phyloP scores from a whole-genome alignment of 1,140 invertebrate species.

The Matsumurasca onukii region DNA sequence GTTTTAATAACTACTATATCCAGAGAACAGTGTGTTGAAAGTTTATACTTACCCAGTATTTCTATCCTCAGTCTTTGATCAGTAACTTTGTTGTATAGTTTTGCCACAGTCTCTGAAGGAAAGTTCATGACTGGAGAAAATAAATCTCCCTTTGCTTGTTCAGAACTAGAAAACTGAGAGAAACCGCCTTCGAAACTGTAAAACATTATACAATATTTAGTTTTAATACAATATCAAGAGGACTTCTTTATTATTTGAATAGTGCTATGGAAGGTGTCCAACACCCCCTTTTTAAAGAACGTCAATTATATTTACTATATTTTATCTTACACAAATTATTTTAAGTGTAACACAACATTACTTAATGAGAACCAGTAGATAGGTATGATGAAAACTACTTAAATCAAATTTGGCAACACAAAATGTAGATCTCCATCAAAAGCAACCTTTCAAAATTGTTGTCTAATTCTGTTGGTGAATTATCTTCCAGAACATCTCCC shows the following conservation, averaged over 20 bases:
- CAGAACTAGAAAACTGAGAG: constrained; percentile 36
- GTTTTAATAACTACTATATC: no score
- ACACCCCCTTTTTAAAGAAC: no score
- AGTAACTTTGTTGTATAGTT: constrained; percentile 58
- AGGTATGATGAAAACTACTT: no score
- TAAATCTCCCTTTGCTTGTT: constrained; percentile 35
- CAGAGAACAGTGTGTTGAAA: no score
- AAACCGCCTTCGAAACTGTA: constrained; percentile 48
- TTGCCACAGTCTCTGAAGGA: constrained; percentile 54
- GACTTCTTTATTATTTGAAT: no score
- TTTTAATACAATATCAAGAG: not conserved
- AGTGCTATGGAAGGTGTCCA: no score
- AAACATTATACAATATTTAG: constrained; percentile 18
- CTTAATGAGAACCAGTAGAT: no score
- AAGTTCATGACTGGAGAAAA: constrained; percentile 48
- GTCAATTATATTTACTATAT: no score
- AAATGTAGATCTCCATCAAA: no score
- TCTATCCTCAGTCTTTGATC: constrained; percentile 62
- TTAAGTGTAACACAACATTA: no score
- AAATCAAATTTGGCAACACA: no score
- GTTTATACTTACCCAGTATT: constrained; percentile 53
- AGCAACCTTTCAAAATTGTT: constrained; percentile 42
- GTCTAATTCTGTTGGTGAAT: constrained; percentile 41
- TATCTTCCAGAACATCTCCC: constrained; percentile 35
- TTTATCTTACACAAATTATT: no score